These are phyloP conservation scores for Elegia similella DNA, from an alignment of 2,888 invertebrate genomes.

Conservation along the genomic window DNA sequence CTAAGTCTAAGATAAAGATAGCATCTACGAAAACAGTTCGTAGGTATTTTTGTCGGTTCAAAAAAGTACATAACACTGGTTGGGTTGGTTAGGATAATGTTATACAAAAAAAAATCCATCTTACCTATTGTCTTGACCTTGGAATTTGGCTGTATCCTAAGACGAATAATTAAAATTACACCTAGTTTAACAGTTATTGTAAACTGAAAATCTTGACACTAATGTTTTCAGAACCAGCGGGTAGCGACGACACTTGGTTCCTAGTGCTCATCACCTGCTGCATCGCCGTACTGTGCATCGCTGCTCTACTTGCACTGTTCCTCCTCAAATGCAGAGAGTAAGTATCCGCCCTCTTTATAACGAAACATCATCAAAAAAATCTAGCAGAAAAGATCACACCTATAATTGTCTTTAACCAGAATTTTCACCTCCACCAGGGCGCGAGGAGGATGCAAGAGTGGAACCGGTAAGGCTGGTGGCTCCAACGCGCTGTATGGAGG, in stretches of 20 bases:
- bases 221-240: slow-evolving; percentile 63
- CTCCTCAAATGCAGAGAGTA: slow-evolving; percentile 92
- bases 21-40: too few relatives aligned
- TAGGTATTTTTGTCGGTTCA: too few relatives aligned
- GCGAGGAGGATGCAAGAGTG: slow-evolving; percentile 79
- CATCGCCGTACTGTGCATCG: slow-evolving; percentile 89
- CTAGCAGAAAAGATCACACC: neutral
- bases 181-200: too few relatives aligned
- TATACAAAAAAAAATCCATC: too few relatives aligned
- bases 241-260: slow-evolving; percentile 91
- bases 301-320: slow-evolving; percentile 88
- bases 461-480: slow-evolving; percentile 76
- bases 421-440: slow-evolving; percentile 44
- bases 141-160: too few relatives aligned
- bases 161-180: too few relatives aligned
- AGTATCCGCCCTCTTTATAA: slow-evolving; percentile 55
- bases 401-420: slow-evolving; percentile 8
- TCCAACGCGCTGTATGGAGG: slow-evolving; percentile 70
- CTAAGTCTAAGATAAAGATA: neutral
- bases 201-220: neutral
- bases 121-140: too few relatives aligned
- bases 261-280: slow-evolving; percentile 90
- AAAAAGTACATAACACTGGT: too few relatives aligned
- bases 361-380: neutral
- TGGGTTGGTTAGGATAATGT: too few relatives aligned